Evolutionary conservation across 2,113 vertebrate species (phyloP), one percentile per base, ranked within the genome.

Genomic region (Thalassoma bifasciatum): DNA sequence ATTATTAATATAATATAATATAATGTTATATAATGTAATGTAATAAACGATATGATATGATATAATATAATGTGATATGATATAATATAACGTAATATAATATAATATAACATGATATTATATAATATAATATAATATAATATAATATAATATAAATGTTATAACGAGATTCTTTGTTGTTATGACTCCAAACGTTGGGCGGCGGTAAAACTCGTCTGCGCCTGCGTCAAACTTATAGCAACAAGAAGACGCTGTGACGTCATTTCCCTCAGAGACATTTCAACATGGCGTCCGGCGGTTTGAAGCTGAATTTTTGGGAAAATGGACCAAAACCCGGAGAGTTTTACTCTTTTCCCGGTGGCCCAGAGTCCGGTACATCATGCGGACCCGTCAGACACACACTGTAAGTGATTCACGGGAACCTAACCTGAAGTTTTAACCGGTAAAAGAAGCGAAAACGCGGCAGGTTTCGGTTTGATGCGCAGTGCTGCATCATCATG

Each of bases 271-370:
- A 26, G 2, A 87, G 2, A 34, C 83, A 88, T 93, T n/a, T 88
- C 92, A 96, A 95, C 67, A 86, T 80, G 81, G 85, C 87, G 40
- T 10, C 77, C 1, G 42, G 60, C 40, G 89, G 92, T 8, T 2
- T 91, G 46, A 94, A 93, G 81, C 47, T 92, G 10, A 93, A 83
- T 22, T 92, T 95, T 5, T 97, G 96, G 95, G 95, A 94, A 60
- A 94, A 92, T 17, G 95, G 95, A 50, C 95, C 95, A 0, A 87
- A 87, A 14, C 96, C 96, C 0, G 96, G 96, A 0, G 89, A 94
- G 30, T 92, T 94, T 16, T 96, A 96, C 77, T 91, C 92, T 0
- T 88, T 95, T 23, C 88, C 93, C 6, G 93, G 92, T 50, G 54
- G 65, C 76, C 66, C 2, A 51, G 38, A 57, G 30, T 42, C 11